Conservation (phyloP, 2,113 vertebrate species). For the Dendropsophus ebraccatus region DNA sequence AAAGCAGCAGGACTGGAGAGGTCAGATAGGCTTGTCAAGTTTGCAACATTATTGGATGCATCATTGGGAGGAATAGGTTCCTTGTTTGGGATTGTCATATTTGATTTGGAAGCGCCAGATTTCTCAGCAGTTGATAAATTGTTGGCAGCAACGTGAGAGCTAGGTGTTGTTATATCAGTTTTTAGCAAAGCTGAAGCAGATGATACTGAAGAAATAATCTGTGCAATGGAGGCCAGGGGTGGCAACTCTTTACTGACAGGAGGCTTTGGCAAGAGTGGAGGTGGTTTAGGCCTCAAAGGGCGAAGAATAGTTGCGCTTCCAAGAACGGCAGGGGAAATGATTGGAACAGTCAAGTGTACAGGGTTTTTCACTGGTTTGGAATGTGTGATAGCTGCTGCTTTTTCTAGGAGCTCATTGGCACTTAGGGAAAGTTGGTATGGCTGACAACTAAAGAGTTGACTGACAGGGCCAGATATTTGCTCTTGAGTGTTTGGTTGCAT, state of each 20-base stretch:
- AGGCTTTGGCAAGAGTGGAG: conserved; percentile 92
- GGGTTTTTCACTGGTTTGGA: conserved; percentile 75
- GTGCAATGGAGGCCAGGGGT: conserved; percentile 93
- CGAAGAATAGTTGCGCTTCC: conserved; percentile 71
- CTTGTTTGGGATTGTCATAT: conserved; percentile 59
- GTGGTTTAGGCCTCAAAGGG: conserved; percentile 84
- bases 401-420: conserved; percentile 70
- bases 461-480: conserved; percentile 58
- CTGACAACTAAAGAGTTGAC: conserved; percentile 66
- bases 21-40: conserved; percentile 63
- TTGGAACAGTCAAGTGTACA: conserved; percentile 78
- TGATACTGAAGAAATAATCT: conserved; percentile 97
- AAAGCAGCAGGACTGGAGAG: conserved; percentile 58
- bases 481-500: conserved; percentile 75
- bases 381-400: conserved; percentile 61
- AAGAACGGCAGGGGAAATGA: conserved; percentile 74
- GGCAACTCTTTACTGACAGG: conserved; percentile 83
- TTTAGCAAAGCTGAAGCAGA: conserved; percentile 86
- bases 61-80: conserved; percentile 58
- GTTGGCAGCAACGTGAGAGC: conserved; percentile 55
- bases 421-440: conserved; percentile 65
- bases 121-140: conserved; percentile 61
- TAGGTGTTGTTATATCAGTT: conserved; percentile 70
- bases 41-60: conserved; percentile 58
- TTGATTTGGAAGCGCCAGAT: conserved; percentile 66